Conservation (phyloP, 1,140 invertebrate genomes). For the Temnothorax curvispinosus region DNA sequence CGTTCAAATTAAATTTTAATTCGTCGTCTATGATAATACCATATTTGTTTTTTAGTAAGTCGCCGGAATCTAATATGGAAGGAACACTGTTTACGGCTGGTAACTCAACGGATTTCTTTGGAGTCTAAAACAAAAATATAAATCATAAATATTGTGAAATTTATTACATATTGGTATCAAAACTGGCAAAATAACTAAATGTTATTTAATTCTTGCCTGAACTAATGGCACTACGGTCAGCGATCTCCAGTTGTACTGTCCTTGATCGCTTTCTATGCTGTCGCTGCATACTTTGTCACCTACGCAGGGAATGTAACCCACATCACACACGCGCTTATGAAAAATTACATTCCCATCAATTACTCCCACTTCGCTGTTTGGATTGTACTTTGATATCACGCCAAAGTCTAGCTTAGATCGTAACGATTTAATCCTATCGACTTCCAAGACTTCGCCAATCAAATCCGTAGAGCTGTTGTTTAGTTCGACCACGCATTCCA, state of each 20-base stretch:
- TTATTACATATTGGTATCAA: slow-evolving; percentile 1
- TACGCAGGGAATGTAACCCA: slow-evolving; percentile 85
- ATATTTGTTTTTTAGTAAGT: slow-evolving; percentile 79
- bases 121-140: slow-evolving; percentile 36
- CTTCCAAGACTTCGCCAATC: slow-evolving; percentile 86
- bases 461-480: slow-evolving; percentile 85
- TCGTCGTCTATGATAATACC: slow-evolving; percentile 83
- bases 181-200: slow-evolving; percentile 23
- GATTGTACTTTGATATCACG: slow-evolving; percentile 86
- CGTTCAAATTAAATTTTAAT: slow-evolving; percentile 77
- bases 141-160: slow-evolving; percentile 44
- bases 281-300: slow-evolving; percentile 88
- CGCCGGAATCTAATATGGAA: slow-evolving; percentile 40
- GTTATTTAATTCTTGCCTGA: slow-evolving; percentile 68
- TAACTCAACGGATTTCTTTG: slow-evolving; percentile 21
- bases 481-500: slow-evolving; percentile 87
- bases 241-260: slow-evolving; percentile 87
- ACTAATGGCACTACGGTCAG: slow-evolving; percentile 84
- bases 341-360: slow-evolving; percentile 87
- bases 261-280: slow-evolving; percentile 90
- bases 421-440: slow-evolving; percentile 86
- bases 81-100: slow-evolving; percentile 25
- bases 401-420: slow-evolving; percentile 85
- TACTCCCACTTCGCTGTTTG: slow-evolving; percentile 81
- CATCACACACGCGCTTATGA: slow-evolving; percentile 84